Conservation (phyloP, 2,888 invertebrate species). For the Agrilus biguttatus region DNA sequence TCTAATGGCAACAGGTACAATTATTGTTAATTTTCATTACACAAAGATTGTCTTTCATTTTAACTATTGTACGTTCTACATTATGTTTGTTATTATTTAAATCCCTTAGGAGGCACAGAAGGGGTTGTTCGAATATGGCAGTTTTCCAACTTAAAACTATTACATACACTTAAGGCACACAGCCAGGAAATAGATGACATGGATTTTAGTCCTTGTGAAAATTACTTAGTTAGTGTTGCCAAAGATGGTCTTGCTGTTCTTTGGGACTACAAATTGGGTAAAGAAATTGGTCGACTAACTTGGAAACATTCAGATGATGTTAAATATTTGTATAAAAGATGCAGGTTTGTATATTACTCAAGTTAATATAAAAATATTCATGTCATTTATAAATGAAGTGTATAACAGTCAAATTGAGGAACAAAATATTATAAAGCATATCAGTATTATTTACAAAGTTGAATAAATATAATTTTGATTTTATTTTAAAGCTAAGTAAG, state of each 20-base stretch:
- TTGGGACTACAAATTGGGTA: constrained; percentile 59
- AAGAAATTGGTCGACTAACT: constrained; percentile 51
- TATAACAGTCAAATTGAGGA: no score
- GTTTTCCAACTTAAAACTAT: constrained; percentile 64
- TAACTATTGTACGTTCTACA: neutral
- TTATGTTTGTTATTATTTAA: neutral
- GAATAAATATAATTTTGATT: no score
- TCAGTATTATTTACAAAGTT: no score
- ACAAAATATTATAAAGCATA: no score
- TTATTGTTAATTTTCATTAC: neutral
- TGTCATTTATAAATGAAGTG: no score
- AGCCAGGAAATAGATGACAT: constrained; percentile 87
- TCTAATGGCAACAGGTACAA: constrained; percentile 63
- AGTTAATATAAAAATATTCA: neutral
- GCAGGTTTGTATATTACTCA: constrained; percentile 39
- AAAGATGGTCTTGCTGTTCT: constrained; percentile 74
- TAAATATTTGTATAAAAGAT: constrained; percentile 73
- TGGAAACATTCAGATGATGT: constrained; percentile 63
- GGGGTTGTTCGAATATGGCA: constrained; percentile 78
- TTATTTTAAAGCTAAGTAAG: no score
- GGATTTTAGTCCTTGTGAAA: constrained; percentile 73
- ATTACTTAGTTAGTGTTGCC: constrained; percentile 65
- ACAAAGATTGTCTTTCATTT: neutral
- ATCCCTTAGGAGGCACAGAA: constrained; percentile 57
- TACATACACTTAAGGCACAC: constrained; percentile 62